Evolutionary conservation across 1,140 invertebrate species (phyloP).

Genomic region (Euglossa dilemma): DNA sequence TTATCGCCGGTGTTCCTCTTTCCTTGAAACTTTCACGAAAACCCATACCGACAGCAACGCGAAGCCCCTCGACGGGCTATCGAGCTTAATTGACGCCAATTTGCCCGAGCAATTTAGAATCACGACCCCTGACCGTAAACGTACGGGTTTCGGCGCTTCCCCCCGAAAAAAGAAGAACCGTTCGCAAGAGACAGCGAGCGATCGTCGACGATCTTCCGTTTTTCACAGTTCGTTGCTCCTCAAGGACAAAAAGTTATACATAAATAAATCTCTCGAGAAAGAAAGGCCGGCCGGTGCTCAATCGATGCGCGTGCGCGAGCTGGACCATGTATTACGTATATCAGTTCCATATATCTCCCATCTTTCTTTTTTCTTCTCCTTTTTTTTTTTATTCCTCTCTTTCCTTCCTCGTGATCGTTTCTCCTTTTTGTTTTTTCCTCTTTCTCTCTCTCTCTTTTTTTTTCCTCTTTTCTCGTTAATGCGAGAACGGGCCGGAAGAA

Average conservation of each 20-base stretch:
- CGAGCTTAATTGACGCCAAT: constrained; percentile 54
- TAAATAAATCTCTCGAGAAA: constrained; percentile 80
- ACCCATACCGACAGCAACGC: constrained; percentile 27
- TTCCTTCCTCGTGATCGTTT: not conserved
- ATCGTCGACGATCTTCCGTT: constrained; percentile 66
- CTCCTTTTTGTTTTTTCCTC: not conserved
- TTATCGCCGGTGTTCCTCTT: constrained; percentile 50
- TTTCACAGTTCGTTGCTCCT: constrained; percentile 74
- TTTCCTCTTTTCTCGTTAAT: not conserved
- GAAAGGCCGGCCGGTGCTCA: constrained; percentile 77
- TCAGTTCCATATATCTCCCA: constrained; percentile 64
- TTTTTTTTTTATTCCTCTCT: not conserved
- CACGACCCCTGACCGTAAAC: constrained; percentile 47
- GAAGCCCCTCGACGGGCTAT: constrained; percentile 25
- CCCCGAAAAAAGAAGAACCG: constrained; percentile 3
- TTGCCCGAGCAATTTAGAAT: constrained; percentile 52
- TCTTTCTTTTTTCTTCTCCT: constrained; percentile 13
- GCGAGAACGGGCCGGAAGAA: constrained; percentile 24
- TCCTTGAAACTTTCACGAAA: constrained; percentile 38
- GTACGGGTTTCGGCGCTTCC: constrained; percentile 28
- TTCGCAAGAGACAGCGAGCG: constrained; percentile 65
- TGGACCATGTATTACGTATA: constrained; percentile 78
- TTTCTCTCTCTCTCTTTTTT: not conserved
- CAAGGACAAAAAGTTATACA: constrained; percentile 77
- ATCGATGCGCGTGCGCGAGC: constrained; percentile 69